Percentiles rank a stretch among this genome's conserved stretches.
Evolutionary conservation across 2,888 invertebrate species (phyloP).

Genomic region (Aphodius granarius): DNA sequence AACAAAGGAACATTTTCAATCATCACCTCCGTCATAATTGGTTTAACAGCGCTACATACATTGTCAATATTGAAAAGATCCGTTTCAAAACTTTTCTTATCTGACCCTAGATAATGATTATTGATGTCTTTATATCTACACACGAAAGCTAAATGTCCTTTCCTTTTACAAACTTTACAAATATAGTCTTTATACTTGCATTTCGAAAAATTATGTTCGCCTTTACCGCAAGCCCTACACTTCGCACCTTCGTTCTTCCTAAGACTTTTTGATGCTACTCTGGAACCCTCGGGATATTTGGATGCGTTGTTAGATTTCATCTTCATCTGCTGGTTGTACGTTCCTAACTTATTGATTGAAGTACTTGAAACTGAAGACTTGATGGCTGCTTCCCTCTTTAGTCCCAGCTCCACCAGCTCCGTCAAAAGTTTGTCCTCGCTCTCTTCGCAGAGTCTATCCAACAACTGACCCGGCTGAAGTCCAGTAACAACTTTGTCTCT

Average conservation of each 20-base stretch:
- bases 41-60: conserved; percentile 1
- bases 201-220: conserved; percentile 25
- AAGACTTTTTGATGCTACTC: not conserved
- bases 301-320: not conserved
- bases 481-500: conserved; percentile 32
- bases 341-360: no score
- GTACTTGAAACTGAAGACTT: no score
- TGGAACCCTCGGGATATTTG: not conserved
- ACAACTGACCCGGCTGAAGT: conserved; percentile 22
- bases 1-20: conserved; percentile 5
- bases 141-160: conserved; percentile 19
- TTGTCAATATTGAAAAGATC: conserved; percentile 14
- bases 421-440: conserved; percentile 9
- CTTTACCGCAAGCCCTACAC: conserved; percentile 19
- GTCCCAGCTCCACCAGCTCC: conserved; percentile 21
- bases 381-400: conserved; percentile 22
- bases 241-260: not conserved
- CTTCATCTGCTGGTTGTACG: no score
- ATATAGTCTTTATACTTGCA: conserved; percentile 27
- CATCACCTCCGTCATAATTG: conserved; percentile 15
- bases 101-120: not conserved
- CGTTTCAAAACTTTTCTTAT: not conserved
- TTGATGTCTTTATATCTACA: conserved; percentile 7
- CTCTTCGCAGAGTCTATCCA: conserved; percentile 33
- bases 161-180: conserved; percentile 24